These are phyloP conservation scores for Xylophagus ater DNA, from an alignment of 2,888 invertebrate genomes.

Conservation along the genomic window DNA sequence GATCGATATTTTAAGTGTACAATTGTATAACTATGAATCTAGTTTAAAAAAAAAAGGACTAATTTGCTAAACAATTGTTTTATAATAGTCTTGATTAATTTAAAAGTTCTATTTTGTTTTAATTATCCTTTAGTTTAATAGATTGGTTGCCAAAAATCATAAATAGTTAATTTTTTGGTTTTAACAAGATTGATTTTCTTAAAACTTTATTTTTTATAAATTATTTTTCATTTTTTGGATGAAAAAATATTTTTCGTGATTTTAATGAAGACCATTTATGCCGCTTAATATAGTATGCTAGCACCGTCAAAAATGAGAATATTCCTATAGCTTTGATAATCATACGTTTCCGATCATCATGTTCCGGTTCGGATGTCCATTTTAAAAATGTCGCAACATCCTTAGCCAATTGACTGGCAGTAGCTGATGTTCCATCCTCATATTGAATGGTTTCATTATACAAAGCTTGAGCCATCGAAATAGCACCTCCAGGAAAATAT, in stretches of 20 bases:
- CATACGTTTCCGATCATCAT: slow-evolving; percentile 75
- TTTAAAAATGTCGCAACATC: slow-evolving; percentile 88
- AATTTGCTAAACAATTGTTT: too few relatives aligned
- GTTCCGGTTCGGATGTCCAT: slow-evolving; percentile 90
- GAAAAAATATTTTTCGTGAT: slow-evolving; percentile 70
- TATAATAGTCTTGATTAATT: too few relatives aligned
- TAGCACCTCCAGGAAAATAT: slow-evolving; percentile 95
- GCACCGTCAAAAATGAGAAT: slow-evolving; percentile 48
- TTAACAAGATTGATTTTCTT: too few relatives aligned
- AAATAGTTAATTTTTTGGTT: too few relatives aligned
- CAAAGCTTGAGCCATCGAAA: slow-evolving; percentile 88
- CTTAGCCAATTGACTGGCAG: slow-evolving; percentile 91
- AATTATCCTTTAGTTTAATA: too few relatives aligned
- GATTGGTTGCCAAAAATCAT: too few relatives aligned
- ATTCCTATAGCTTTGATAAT: slow-evolving; percentile 65
- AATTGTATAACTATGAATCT: too few relatives aligned
- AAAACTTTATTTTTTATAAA: too few relatives aligned
- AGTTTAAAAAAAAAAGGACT: too few relatives aligned
- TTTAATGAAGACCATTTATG: slow-evolving; percentile 81
- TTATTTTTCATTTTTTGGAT: slow-evolving; percentile 44
- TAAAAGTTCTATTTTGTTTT: too few relatives aligned
- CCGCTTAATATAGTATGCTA: slow-evolving; percentile 70
- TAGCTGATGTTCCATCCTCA: slow-evolving; percentile 83
- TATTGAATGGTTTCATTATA: slow-evolving; percentile 82
- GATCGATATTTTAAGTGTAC: too few relatives aligned